These are phyloP conservation scores for Muntiacus reevesi DNA, from an alignment of 2,113 vertebrate genomes.

Conservation along the genomic window DNA sequence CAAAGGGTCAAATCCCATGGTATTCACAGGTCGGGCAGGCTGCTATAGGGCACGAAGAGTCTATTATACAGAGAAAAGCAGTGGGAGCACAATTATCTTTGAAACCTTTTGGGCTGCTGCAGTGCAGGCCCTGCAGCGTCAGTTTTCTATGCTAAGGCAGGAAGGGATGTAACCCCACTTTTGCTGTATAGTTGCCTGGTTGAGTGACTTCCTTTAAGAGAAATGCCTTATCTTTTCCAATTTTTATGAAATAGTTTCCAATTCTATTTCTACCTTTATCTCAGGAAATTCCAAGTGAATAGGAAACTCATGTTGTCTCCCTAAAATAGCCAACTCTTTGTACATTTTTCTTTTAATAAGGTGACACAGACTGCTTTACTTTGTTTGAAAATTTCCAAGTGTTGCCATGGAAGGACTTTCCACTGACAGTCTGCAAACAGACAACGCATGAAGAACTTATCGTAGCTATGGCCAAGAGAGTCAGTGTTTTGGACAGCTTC, in stretches of 20 bases:
- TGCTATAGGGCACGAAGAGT: constrained; percentile 25
- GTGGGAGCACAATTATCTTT: constrained; percentile 30
- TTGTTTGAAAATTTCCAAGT: constrained; percentile 10
- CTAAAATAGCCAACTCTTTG: not conserved
- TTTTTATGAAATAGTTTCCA: constrained; percentile 28
- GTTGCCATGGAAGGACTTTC: not conserved
- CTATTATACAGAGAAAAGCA: constrained; percentile 34
- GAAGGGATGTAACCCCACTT: not conserved
- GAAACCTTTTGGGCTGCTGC: not conserved
- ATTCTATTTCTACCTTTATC: not conserved
- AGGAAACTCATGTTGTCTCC: constrained; percentile 9
- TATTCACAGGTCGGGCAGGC: not conserved
- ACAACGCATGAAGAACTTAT: not conserved
- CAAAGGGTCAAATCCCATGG: constrained; percentile 48
- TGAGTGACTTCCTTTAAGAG: not conserved
- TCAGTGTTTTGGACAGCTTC: not conserved
- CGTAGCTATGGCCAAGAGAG: not conserved
- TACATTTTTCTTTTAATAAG: constrained; percentile 22
- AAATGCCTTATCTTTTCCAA: constrained; percentile 50
- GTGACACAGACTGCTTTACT: constrained; percentile 10
- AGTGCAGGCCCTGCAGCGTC: not conserved
- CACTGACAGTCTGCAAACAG: not conserved
- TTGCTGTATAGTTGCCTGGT: not conserved
- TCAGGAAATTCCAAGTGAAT: constrained; percentile 45
- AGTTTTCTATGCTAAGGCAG: not conserved